Percentiles rank a stretch among this genome's conserved stretches.
Evolutionary conservation across 2,797 vertebrate genomes (phyloP).

Genomic region (Rallus crepitans): DNA sequence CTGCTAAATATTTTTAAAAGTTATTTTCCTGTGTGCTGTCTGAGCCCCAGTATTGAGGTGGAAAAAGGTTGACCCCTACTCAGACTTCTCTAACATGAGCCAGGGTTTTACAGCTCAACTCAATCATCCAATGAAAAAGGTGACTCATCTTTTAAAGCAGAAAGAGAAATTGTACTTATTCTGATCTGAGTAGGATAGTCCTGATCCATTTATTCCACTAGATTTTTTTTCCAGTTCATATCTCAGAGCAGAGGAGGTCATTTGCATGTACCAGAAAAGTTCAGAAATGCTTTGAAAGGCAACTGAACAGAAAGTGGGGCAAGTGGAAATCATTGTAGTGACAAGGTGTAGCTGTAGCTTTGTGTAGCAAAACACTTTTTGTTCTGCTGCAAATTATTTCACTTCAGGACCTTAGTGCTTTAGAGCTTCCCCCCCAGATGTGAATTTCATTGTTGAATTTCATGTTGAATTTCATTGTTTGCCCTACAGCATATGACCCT

Average conservation of each 20-base stretch:
- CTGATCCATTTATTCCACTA: neutral
- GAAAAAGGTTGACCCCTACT: neutral
- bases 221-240: neutral
- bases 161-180: neutral
- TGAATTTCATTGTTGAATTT: no score
- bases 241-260: neutral
- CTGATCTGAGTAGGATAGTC: neutral
- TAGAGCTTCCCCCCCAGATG: neutral
- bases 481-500: neutral
- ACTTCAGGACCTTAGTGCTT: neutral
- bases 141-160: neutral
- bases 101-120: neutral
- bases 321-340: neutral
- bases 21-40: neutral
- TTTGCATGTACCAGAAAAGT: neutral
- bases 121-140: neutral
- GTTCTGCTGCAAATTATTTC: neutral
- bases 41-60: neutral
- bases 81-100: neutral
- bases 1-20: neutral
- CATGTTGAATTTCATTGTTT: neutral
- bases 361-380: neutral
- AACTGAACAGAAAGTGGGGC: neutral
- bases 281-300: neutral
- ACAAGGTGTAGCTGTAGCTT: accelerated